Base-by-base conservation (phyloP, 1,140 invertebrate species). In the Trachelipus rathkii region DNA sequence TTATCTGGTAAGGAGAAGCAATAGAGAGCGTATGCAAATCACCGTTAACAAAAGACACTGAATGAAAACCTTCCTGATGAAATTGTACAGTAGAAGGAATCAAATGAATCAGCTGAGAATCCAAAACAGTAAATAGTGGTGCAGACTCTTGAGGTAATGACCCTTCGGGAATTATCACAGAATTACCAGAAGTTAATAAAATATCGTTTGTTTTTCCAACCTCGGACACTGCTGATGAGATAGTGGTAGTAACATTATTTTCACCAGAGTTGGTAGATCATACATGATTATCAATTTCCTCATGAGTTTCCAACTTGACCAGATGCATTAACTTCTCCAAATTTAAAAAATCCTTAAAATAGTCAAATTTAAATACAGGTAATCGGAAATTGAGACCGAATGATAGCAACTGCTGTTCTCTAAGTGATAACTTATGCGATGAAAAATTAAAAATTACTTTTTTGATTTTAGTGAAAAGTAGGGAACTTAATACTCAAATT, bases 61-160 rank as follows among this genome's bases (percentile, higher is more conserved):
- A n/a, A n/a, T n/a, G 77, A 74, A 78, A 75, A 44, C 67, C 73
- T 15, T 78, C 77, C 23, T 78, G 77, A 23, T 73, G 73, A 45
- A 78, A 72, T 15, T 77, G 76, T 46, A 78, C 72, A 15, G 73
- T 78, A 21, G 73, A 78, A 0, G 77, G 77, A 24, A 78, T 74
- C 8, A 78, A 71, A 15, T 78, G 77, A 68, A 78, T 78, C 44
- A 78, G 74, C 46, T 78, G 77, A 44, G 77, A 78, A 75, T 78
- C 77, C 19, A 68, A 70, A 78, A 78, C 77, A 15, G 77, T 75
- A 10, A 78, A 74, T 19, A 78, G 77, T 60, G 43, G 73, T 44
- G 43, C 67, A 33, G 33, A 33, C 72, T 24, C 72, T 73, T 24
- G 77, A 74, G 69, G 71, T 72, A 24, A 70, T 74, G 70, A 69